Percentiles rank a stretch among this genome's conserved stretches.
Evolutionary conservation across 1,140 invertebrate species (phyloP).

Genomic region (Heliconius nattereri): DNA sequence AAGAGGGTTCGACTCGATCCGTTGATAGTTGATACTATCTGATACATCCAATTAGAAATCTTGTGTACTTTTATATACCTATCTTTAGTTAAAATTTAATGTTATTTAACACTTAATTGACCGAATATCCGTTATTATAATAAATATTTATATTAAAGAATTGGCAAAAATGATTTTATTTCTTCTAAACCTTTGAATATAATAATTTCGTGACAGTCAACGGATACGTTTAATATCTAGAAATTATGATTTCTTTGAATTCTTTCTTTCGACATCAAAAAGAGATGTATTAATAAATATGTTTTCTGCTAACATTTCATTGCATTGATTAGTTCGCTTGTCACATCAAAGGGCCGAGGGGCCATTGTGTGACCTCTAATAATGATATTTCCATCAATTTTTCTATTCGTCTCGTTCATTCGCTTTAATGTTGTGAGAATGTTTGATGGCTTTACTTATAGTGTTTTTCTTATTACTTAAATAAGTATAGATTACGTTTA

Average conservation of each 20-base stretch:
- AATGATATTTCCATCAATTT: constrained; percentile 67
- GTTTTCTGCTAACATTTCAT: constrained; percentile 47
- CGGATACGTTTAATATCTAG: constrained; percentile 43
- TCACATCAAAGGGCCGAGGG: constrained; percentile 68
- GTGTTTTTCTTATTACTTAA: not conserved
- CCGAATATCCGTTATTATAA: not conserved
- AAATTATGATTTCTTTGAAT: constrained; percentile 45
- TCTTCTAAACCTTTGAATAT: not conserved
- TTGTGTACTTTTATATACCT: not conserved
- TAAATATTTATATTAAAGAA: not conserved
- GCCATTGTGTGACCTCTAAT: constrained; percentile 62
- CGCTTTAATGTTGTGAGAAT: constrained; percentile 44
- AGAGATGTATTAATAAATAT: constrained; percentile 43
- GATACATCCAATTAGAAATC: constrained; percentile 59
- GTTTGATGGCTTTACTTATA: constrained; percentile 23
- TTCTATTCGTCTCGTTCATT: constrained; percentile 44
- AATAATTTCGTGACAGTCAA: constrained; percentile 9
- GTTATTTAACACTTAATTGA: not conserved
- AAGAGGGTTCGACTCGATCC: constrained; percentile 63
- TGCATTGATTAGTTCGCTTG: constrained; percentile 67
- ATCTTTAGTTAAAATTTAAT: not conserved
- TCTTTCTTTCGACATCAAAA: constrained; percentile 57
- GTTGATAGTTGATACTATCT: constrained; percentile 53
- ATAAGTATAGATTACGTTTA: not conserved
- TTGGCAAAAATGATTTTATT: not conserved